phyloP scores from a whole-genome alignment of 2,888 invertebrate species.

The Hermaeophaga mercurialis region DNA sequence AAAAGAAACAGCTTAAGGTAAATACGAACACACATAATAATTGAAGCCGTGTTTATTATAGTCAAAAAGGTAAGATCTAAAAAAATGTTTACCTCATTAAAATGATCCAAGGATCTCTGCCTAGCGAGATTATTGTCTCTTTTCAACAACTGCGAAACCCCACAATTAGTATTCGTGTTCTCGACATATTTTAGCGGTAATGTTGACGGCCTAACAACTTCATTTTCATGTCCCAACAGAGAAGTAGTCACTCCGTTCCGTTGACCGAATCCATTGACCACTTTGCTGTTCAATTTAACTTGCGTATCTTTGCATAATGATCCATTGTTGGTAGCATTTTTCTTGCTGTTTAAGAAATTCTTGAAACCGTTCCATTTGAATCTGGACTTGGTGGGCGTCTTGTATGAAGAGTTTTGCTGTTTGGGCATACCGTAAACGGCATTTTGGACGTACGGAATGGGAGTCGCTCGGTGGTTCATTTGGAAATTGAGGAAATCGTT shows the following conservation, averaged over 20 bases:
- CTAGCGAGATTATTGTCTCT: constrained; percentile 58
- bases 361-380: constrained; percentile 61
- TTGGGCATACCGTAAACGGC: constrained; percentile 65
- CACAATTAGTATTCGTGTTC: constrained; percentile 44
- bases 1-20: too few relatives aligned
- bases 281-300: constrained; percentile 63
- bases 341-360: constrained; percentile 55
- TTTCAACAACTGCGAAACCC: constrained; percentile 54
- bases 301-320: constrained; percentile 44
- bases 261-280: constrained; percentile 59
- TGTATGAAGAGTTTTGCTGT: constrained; percentile 50
- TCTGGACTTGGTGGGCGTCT: constrained; percentile 44
- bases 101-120: constrained; percentile 76
- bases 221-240: constrained; percentile 48
- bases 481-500: constrained; percentile 60
- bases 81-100: constrained; percentile 61
- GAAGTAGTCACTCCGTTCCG: constrained; percentile 61
- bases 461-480: constrained; percentile 61
- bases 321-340: constrained; percentile 39
- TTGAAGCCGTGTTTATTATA: neutral
- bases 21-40: too few relatives aligned
- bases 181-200: constrained; percentile 54
- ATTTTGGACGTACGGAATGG: constrained; percentile 76
- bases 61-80: neutral
- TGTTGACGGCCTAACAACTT: constrained; percentile 56